Percentiles rank a stretch among this genome's conserved stretches.
Evolutionary conservation across 2,888 invertebrate genomes (phyloP).

Genomic region (Spisula subtruncata): DNA sequence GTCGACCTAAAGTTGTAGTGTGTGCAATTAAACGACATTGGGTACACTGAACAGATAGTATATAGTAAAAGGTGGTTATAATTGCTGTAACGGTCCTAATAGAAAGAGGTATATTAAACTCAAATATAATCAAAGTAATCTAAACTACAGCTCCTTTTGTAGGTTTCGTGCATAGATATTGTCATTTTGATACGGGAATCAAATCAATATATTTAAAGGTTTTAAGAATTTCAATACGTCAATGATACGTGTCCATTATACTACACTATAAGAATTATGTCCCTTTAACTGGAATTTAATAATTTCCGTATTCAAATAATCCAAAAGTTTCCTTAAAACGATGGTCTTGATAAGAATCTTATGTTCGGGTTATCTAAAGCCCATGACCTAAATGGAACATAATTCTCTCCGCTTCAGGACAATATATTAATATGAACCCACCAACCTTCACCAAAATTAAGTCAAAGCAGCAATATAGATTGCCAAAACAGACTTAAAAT

Average conservation of each 20-base stretch:
- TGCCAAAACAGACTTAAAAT: slow-evolving; percentile 42
- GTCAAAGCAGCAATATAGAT: slow-evolving; percentile 22
- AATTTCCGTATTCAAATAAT: neutral
- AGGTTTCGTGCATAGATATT: neutral
- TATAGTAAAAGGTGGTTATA: neutral
- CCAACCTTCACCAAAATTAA: slow-evolving; percentile 8
- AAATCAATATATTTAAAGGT: too few relatives aligned
- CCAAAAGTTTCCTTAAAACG: neutral
- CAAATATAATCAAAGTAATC: neutral
- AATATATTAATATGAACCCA: neutral
- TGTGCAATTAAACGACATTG: neutral
- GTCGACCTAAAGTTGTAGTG: neutral
- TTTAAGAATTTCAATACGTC: neutral
- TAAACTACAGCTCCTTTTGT: neutral
- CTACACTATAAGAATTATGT: neutral
- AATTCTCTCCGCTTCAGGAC: neutral
- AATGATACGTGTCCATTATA: neutral
- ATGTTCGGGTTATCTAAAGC: neutral
- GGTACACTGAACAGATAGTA: neutral
- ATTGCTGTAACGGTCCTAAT: neutral
- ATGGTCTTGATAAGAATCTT: neutral
- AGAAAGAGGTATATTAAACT: neutral
- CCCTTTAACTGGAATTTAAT: neutral
- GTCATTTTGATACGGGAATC: neutral
- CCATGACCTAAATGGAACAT: neutral